These are phyloP conservation scores for Lipotes vexillifer DNA, from an alignment of 2,113 vertebrate species.

Conservation along the genomic window DNA sequence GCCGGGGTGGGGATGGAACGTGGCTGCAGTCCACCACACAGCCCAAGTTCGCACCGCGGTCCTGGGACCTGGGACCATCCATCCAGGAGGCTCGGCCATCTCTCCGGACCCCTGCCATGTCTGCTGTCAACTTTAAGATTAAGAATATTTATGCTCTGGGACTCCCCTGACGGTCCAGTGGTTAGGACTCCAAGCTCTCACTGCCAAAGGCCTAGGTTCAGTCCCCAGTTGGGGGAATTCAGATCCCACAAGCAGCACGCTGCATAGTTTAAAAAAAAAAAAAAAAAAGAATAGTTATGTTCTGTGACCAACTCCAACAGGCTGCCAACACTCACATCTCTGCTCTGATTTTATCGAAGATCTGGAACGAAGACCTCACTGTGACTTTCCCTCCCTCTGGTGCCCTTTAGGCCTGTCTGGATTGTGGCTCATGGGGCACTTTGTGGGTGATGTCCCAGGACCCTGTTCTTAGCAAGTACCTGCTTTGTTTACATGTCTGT, in stretches of 20 bases:
- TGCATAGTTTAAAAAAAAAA: background rate
- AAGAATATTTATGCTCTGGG: background rate
- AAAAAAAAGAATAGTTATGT: background rate
- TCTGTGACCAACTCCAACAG: too few relatives aligned
- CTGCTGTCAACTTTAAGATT: background rate
- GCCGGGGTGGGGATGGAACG: too few relatives aligned
- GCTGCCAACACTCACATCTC: accelerated
- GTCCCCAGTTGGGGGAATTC: background rate
- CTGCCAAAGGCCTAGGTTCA: background rate
- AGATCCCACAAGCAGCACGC: background rate
- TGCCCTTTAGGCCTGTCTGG: background rate
- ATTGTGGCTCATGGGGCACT: background rate
- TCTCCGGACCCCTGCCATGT: background rate
- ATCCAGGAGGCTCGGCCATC: background rate
- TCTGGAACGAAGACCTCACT: background rate
- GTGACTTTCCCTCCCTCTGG: background rate
- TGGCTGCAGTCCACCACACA: background rate
- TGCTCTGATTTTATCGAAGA: accelerated
- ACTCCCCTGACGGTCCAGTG: background rate
- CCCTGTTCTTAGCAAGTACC: background rate
- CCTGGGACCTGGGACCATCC: background rate
- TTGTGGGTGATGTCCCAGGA: background rate
- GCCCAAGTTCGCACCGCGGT: accelerated
- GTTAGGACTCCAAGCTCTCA: background rate
- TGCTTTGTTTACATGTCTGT: background rate